Evolutionary conservation across 2,113 vertebrate species (phyloP), one percentile per base, ranked within the genome.

Genomic region (Acrocephalus arundinaceus): DNA sequence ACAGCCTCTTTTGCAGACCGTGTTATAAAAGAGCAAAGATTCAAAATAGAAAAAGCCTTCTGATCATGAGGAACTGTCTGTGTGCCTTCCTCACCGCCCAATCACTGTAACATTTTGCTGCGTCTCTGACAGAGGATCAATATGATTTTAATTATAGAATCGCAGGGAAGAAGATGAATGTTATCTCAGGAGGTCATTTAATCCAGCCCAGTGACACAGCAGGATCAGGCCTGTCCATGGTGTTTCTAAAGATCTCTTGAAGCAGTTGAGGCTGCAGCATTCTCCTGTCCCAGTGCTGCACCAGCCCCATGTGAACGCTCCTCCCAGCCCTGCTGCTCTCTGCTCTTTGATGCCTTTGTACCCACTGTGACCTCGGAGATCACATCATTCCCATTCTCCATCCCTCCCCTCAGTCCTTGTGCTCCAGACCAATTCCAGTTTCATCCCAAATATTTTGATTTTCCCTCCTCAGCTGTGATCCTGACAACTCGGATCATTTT

Each of bases 131-230:
- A 86, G 74, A 73, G 82, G 65, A 91, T 91, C 70, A 3, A 63
- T 89, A 7, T 9, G n/a, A 31, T 82, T 91, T 96, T 87, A 85
- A 93, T 87, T 48, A 57, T 8, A 46, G 85, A 43, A 87, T 68
- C 66, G 25, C 51, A 73, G 78, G 33, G 35, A 49, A 33, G 21
- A 52, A 79, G 90, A 83, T 58, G 35, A 61, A 59, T 62, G 75
- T 14, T 63, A 25, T 70, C 78, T 68, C 87, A 46, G 87, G 62
- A 82, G 74, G 74, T 90, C 58, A 28, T 67, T 85, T 65, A 4
- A 57, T 51, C 35, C 41, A 39, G 62, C 54, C 70, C 6, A 4
- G 87, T 45, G 95, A 58, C 75, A 73, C 70, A 16, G 66, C 8
- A 13, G 37, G 58, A 70, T 19, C 74, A 49, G 45, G 45, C 43